Evolutionary conservation across 1,140 invertebrate genomes (phyloP).

Genomic region (Helicoverpa zea): DNA sequence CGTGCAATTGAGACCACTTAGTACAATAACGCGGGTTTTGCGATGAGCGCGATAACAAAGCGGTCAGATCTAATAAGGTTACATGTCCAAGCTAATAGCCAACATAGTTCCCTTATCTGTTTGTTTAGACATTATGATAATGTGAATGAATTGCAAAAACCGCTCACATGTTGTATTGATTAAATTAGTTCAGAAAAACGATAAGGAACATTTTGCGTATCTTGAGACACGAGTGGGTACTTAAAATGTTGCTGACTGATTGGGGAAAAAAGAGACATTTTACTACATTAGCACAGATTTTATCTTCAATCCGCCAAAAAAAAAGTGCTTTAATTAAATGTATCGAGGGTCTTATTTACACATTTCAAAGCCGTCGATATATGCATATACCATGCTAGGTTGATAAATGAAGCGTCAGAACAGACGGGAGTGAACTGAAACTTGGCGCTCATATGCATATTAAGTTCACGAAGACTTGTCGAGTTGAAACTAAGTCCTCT

Average conservation of each 20-base stretch:
- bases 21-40: conserved; percentile 24
- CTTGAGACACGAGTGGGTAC: background rate
- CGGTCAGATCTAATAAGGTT: conserved; percentile 26
- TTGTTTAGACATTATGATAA: conserved; percentile 23
- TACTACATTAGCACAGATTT: too few species aligned
- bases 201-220: background rate
- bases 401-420: conserved; percentile 28
- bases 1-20: conserved; percentile 41
- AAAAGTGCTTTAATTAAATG: background rate
- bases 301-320: too few species aligned
- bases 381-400: background rate
- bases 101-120: conserved; percentile 23
- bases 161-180: background rate
- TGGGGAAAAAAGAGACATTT: too few species aligned
- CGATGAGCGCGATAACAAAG: conserved; percentile 28
- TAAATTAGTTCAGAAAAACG: background rate
- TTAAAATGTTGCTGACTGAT: background rate
- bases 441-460: conserved; percentile 47
- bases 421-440: conserved; percentile 34
- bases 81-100: conserved; percentile 23
- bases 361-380: background rate
- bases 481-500: conserved; percentile 33
- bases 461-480: conserved; percentile 43
- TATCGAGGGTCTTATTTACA: background rate
- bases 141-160: background rate